These are phyloP conservation scores for Centropristis striata DNA, from an alignment of 2,113 vertebrate genomes.

Conservation along the genomic window DNA sequence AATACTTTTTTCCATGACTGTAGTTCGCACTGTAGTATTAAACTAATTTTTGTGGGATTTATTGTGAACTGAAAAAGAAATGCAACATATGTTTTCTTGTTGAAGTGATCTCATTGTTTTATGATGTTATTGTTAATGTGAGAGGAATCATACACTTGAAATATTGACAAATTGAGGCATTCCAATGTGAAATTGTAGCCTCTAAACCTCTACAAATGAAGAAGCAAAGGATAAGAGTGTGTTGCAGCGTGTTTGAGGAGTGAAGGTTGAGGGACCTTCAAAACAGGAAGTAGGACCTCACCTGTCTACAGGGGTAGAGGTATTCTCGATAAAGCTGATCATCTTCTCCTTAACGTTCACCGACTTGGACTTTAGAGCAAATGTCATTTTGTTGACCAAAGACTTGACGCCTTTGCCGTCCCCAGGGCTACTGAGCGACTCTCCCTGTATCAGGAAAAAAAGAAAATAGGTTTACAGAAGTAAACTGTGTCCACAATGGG, in stretches of 20 bases:
- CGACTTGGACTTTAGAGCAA: constrained; percentile 97
- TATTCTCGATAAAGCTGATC: constrained; percentile 99
- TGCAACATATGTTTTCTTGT: neutral
- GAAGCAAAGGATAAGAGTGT: no score
- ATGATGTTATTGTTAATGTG: neutral
- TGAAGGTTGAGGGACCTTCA: constrained; percentile 61
- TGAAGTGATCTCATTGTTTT: neutral
- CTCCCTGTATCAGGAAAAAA: constrained; percentile 85
- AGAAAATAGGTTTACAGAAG: neutral
- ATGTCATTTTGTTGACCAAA: constrained; percentile 99
- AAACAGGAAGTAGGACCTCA: constrained; percentile 66
- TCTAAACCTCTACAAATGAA: neutral
- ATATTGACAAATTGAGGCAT: neutral
- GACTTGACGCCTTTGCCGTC: constrained; percentile 97
- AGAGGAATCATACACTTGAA: neutral
- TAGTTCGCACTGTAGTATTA: neutral
- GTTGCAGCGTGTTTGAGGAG: neutral
- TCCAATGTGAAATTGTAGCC: neutral
- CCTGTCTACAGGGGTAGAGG: constrained; percentile 97
- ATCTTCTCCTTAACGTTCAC: constrained; percentile 99
- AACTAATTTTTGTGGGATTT: neutral
- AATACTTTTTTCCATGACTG: no score
- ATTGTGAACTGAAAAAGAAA: neutral
- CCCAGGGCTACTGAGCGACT: constrained; percentile 88
- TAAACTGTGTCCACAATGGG: neutral